These are phyloP conservation scores for Eumaeus atala DNA, from an alignment of 1,140 invertebrate species.

Conservation along the genomic window DNA sequence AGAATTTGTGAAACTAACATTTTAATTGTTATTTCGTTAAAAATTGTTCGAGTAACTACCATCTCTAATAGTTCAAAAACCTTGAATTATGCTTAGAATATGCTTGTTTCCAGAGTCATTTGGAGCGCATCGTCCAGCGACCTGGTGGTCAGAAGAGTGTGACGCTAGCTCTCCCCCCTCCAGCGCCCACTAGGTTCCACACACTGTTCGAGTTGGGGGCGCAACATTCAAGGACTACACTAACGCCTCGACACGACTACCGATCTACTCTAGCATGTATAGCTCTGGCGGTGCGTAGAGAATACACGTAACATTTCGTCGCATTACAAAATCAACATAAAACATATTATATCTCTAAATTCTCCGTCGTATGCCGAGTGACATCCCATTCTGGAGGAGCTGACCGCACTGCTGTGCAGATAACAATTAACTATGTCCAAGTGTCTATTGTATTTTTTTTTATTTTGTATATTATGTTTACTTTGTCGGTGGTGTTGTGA, in stretches of 20 bases:
- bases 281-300: constrained; percentile 50
- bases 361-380: no score
- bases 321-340: no score
- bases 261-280: constrained; percentile 56
- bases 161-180: constrained; percentile 78
- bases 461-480: no score
- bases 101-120: constrained; percentile 78
- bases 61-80: neutral
- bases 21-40: neutral
- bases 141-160: constrained; percentile 77
- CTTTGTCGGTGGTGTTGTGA: no score
- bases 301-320: no score
- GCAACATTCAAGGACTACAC: constrained; percentile 56
- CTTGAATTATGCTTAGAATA: neutral
- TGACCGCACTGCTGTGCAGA: no score
- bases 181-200: constrained; percentile 82
- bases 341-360: no score
- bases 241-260: constrained; percentile 50
- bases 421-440: no score
- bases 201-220: constrained; percentile 86
- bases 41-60: neutral
- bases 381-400: no score
- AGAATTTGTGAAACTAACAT: no score
- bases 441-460: no score
- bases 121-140: constrained; percentile 87